Evolutionary conservation across 2,113 vertebrate species (phyloP).

Genomic region (Hoplias malabaricus): DNA sequence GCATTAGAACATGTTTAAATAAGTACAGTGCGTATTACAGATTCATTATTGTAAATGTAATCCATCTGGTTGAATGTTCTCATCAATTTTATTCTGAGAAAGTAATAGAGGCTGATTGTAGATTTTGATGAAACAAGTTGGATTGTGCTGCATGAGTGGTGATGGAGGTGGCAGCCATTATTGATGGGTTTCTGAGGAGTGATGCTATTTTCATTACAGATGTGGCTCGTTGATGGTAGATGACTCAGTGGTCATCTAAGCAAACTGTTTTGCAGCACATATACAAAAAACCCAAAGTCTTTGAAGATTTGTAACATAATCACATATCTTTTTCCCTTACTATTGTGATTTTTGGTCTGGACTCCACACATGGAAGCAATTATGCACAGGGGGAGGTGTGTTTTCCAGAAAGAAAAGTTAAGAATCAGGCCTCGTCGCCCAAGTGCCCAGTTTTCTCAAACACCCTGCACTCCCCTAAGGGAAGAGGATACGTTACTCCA

Average conservation of each 20-base stretch:
- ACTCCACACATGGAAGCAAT: slow-evolving; percentile 70
- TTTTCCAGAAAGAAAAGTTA: slow-evolving; percentile 57
- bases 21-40: background rate
- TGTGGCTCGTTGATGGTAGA: slow-evolving; percentile 11
- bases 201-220: slow-evolving; percentile 4
- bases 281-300: slow-evolving; percentile 48
- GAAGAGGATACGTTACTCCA: slow-evolving; percentile 37
- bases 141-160: background rate
- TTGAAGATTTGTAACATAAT: slow-evolving; percentile 64
- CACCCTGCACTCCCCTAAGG: slow-evolving; percentile 32
- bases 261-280: slow-evolving; percentile 49
- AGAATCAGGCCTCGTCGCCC: slow-evolving; percentile 56
- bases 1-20: background rate
- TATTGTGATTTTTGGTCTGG: slow-evolving; percentile 60
- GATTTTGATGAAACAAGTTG: background rate
- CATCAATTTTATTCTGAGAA: background rate
- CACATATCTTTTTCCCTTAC: slow-evolving; percentile 60
- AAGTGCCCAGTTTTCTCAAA: slow-evolving; percentile 59
- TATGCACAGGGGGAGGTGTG: slow-evolving; percentile 60
- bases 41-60: background rate
- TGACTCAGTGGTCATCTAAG: slow-evolving; percentile 43
- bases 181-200: slow-evolving; percentile 5
- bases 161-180: background rate
- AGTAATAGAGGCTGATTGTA: background rate
- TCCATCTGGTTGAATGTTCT: background rate